Base-by-base conservation (phyloP, 1,140 invertebrate genomes). In the Globodera rostochiensis region DNA sequence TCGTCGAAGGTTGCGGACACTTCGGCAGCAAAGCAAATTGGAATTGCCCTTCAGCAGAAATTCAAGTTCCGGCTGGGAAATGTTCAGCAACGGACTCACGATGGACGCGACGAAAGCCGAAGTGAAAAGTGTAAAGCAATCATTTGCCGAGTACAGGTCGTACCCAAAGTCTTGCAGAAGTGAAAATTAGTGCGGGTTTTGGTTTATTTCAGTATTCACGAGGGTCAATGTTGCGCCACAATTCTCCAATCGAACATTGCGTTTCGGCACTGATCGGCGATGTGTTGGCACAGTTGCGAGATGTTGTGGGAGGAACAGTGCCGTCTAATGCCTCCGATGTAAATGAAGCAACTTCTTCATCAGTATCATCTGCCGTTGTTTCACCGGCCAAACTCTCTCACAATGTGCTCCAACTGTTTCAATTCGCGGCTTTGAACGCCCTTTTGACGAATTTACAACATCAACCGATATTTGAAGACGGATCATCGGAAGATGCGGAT, bases 381-480 rank as follows among this genome's bases (percentile, higher is more conserved):
- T 36, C 84, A 13, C 84, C 80, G 15, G 57, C 84, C 8, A 45
- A 79, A 57, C 67, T 74, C 15, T 73, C 73, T 15, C 86, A 87
- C 67, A 84, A 78, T 45, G 85, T 88, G 5, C 64, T 89, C 67
- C 87, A 86, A 64, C 82, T 88, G 3, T 88, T 88, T 80, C 85
- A 86, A 66, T 89, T 88, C 49, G 86, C 87, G 4, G 84, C 88
- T 11, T 71, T 88, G 13, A 85, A 87, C 47, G 87, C 88, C 7
- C 77, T 76, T 60, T 64, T 88, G 74, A 86, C 79, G 8, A 87
- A 83, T 3, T 19, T 84, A 7, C 87, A 88, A 73, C 79, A 77
- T 36, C 82, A 82, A 50, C 49, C 45, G 21, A 78, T 80, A 11
- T 0, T 49, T 6, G 77, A 67, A 19, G 25, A 53, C 1, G 13